phyloP scores from a whole-genome alignment of 2,888 invertebrate species.

The Venusia cambrica region DNA sequence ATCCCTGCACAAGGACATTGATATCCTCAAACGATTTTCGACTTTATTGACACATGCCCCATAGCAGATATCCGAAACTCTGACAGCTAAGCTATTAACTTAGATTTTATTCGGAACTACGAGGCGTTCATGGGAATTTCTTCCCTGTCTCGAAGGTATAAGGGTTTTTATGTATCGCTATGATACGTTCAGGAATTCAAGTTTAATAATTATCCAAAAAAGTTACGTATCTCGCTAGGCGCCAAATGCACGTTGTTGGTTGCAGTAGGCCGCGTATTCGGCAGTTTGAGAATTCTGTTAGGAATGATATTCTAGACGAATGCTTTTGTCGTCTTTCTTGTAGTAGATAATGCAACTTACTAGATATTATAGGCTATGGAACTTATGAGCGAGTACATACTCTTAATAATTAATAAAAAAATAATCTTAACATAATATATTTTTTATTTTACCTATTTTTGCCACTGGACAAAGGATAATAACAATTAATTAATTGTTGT shows the following conservation, averaged over 20 bases:
- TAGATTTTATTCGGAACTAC: conserved; percentile 59
- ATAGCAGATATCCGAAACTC: conserved; percentile 26
- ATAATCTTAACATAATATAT: no score
- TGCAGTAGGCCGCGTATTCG: conserved; percentile 51
- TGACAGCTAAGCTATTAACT: conserved; percentile 59
- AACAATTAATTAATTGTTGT: no score
- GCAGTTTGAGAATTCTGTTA: conserved; percentile 55
- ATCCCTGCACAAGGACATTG: conserved; percentile 60
- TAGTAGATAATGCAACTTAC: no score
- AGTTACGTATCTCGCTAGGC: conserved; percentile 68
- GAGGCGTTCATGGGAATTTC: conserved; percentile 31
- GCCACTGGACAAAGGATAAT: no score
- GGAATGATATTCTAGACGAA: conserved; percentile 38
- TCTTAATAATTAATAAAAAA: no score
- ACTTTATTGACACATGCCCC: conserved; percentile 32
- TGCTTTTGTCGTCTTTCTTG: no score
- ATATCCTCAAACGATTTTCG: conserved; percentile 31
- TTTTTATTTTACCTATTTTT: no score
- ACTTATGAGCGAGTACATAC: no score
- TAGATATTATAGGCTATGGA: no score
- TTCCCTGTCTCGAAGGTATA: conserved; percentile 30
- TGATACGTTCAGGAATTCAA: conserved; percentile 53
- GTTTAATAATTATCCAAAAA: conserved; percentile 69
- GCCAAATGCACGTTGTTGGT: conserved; percentile 66
- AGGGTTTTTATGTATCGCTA: conserved; percentile 36